Evolutionary conservation across 2,113 vertebrate species (phyloP).

Genomic region (Pundamilia nyererei): DNA sequence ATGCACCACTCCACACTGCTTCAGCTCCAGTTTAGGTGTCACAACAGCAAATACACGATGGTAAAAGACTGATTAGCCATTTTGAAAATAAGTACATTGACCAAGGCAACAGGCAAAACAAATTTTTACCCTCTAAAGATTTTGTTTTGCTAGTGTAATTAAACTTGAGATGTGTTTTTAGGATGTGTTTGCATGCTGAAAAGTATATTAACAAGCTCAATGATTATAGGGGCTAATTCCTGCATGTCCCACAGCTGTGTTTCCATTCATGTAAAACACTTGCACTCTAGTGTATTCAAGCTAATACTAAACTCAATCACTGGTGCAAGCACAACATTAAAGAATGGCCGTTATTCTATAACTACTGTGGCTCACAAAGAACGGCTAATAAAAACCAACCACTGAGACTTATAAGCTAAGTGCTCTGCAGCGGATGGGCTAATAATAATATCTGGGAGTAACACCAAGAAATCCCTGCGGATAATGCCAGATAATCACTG

Average conservation of each 20-base stretch:
- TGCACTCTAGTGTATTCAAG: background rate
- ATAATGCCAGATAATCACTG: conserved; percentile 33
- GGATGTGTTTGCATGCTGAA: background rate
- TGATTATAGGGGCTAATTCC: background rate
- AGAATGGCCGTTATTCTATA: background rate
- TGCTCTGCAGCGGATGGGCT: conserved; percentile 6
- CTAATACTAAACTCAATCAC: conserved; percentile 1
- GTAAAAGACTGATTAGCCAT: conserved; percentile 3
- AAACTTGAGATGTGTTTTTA: background rate
- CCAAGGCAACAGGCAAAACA: background rate
- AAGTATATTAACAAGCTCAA: conserved; percentile 9
- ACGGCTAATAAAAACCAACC: conserved; percentile 26
- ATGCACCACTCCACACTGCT: background rate
- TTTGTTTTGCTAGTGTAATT: conserved; percentile 1
- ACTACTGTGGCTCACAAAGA: background rate
- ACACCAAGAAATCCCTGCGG: conserved; percentile 26
- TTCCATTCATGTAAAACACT: conserved; percentile 11
- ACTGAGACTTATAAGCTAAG: conserved; percentile 23
- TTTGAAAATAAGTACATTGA: background rate
- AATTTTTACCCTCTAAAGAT: background rate
- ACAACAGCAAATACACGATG: background rate
- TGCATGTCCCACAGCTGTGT: background rate
- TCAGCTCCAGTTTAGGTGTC: background rate
- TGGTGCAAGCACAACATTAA: background rate
- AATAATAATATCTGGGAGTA: conserved; percentile 50